phyloP scores from a whole-genome alignment of 2,888 invertebrate species.

The Cephonodes hylas region DNA sequence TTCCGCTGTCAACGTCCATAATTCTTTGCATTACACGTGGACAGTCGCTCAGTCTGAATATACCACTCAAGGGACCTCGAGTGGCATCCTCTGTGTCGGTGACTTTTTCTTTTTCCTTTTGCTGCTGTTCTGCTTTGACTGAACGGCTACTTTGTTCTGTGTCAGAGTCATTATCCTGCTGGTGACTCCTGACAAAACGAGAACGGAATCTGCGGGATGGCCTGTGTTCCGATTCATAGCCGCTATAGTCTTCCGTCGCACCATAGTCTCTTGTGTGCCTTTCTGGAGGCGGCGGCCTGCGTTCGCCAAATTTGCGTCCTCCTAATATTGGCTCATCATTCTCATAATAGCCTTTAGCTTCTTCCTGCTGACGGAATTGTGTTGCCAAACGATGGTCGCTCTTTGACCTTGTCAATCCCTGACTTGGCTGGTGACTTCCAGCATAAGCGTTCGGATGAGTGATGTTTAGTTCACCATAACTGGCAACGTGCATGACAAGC shows the following conservation, averaged over 20 bases:
- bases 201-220: conserved; percentile 87
- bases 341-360: conserved; percentile 83
- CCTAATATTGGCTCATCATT: conserved; percentile 86
- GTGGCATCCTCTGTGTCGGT: conserved; percentile 95
- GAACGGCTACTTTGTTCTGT: conserved; percentile 83
- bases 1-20: conserved; percentile 88
- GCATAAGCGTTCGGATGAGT: conserved; percentile 83
- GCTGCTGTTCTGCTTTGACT: conserved; percentile 84
- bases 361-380: conserved; percentile 93
- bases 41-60: conserved; percentile 92
- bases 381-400: conserved; percentile 95
- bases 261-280: conserved; percentile 82
- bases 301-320: conserved; percentile 90
- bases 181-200: conserved; percentile 84
- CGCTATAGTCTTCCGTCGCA: conserved; percentile 84
- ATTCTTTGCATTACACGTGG: conserved; percentile 94
- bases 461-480: conserved; percentile 94
- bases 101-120: conserved; percentile 85
- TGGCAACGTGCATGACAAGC: conserved; percentile 91
- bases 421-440: conserved; percentile 81
- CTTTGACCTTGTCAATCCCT: conserved; percentile 94
- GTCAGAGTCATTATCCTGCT: conserved; percentile 89
- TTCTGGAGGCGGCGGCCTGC: conserved; percentile 78
- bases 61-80: conserved; percentile 92
- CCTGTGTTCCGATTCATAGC: conserved; percentile 84